Evolutionary conservation across 2,113 vertebrate species (phyloP).

Genomic region (Aix galericulata): DNA sequence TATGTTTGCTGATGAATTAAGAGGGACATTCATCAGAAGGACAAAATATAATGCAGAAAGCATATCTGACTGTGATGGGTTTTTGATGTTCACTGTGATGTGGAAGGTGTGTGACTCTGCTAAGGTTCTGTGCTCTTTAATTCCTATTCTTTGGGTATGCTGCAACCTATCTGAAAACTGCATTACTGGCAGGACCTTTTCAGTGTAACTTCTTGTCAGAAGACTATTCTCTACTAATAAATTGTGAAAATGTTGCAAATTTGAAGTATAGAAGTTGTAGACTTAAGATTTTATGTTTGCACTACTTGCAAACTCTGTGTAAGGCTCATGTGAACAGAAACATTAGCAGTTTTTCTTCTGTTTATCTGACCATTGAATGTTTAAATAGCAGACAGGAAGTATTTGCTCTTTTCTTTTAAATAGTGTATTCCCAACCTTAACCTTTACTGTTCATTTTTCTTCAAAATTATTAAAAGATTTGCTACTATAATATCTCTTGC

Average conservation of each 20-base stretch:
- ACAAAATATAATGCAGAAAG: not conserved
- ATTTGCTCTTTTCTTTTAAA: slow-evolving; percentile 33
- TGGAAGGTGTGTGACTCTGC: not conserved
- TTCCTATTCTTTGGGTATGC: not conserved
- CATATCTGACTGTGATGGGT: not conserved
- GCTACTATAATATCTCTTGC: not conserved
- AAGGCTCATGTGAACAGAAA: not conserved
- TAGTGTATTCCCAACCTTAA: not conserved
- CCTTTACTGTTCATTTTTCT: slow-evolving; percentile 34
- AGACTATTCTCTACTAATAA: not conserved
- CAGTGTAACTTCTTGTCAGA: not conserved
- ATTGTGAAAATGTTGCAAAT: not conserved
- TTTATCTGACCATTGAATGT: not conserved
- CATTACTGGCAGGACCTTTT: not conserved
- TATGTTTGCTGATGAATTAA: not conserved
- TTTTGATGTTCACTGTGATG: not conserved
- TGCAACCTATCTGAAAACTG: not conserved
- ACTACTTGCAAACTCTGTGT: not conserved
- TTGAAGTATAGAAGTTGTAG: not conserved
- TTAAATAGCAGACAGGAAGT: slow-evolving; percentile 32
- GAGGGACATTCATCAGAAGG: not conserved
- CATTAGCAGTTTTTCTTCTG: not conserved
- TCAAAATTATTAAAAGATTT: not conserved
- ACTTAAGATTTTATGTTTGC: not conserved
- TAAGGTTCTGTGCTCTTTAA: not conserved